These are phyloP conservation scores for Noctuana brunneofusca DNA, from an alignment of 2,888 invertebrate species.

Conservation along the genomic window DNA sequence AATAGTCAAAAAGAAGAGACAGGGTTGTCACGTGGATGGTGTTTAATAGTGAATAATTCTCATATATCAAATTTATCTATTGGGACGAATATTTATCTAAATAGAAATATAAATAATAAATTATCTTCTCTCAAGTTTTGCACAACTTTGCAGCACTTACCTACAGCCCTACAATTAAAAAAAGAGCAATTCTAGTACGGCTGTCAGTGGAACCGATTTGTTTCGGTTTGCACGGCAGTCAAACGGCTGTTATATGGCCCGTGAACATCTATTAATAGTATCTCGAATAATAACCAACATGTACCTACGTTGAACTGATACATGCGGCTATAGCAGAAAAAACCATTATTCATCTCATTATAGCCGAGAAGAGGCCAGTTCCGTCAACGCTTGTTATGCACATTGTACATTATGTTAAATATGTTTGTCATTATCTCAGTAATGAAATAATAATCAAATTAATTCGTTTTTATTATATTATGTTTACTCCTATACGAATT, in stretches of 20 bases:
- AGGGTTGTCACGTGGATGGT: not conserved
- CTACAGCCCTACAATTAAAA: constrained; percentile 47
- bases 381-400: not conserved
- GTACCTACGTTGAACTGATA: constrained; percentile 21
- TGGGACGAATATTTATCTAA: too few species aligned
- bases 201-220: constrained; percentile 48
- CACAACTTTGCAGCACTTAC: constrained; percentile 42
- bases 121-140: too few species aligned
- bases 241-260: constrained; percentile 43
- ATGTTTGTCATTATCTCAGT: not conserved
- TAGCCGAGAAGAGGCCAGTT: not conserved
- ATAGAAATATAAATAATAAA: too few species aligned
- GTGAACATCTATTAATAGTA: constrained; percentile 50
- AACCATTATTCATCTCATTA: constrained; percentile 30
- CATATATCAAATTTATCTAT: too few species aligned
- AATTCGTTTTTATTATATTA: not conserved
- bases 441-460: constrained; percentile 3
- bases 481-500: too few species aligned
- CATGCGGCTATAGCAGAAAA: constrained; percentile 20
- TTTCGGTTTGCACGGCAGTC: constrained; percentile 47
- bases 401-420: constrained; percentile 4
- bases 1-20: not conserved
- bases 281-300: constrained; percentile 48
- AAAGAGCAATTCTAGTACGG: constrained; percentile 41
- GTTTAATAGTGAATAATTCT: too few species aligned